Conservation (phyloP, 1,140 invertebrate species). For the Daktulosphaira vitifoliae region DNA sequence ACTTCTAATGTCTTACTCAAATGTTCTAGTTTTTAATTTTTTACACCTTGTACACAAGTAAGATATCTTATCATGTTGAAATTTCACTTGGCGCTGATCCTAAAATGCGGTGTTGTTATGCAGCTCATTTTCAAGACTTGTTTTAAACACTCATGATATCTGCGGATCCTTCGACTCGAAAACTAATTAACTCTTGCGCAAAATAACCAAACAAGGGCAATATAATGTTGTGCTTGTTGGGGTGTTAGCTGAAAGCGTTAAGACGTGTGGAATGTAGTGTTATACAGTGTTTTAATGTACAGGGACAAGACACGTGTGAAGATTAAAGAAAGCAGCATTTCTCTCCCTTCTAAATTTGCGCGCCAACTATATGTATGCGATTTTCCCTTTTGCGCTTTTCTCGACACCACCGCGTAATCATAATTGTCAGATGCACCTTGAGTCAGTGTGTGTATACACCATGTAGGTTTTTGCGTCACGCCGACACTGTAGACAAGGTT, state of each 20-base stretch:
- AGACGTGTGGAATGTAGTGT: conserved; percentile 27
- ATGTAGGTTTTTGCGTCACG: no score
- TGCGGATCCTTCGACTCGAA: conserved; percentile 4
- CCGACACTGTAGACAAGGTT: background rate
- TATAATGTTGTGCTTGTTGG: conserved; percentile 9
- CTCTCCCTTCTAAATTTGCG: background rate
- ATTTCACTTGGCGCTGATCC: no score
- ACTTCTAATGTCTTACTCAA: no score
- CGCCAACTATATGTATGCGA: background rate
- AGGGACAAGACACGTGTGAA: conserved; percentile 27
- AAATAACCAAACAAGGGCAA: conserved; percentile 12
- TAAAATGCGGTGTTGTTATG: no score
- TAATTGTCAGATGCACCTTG: conserved; percentile 28
- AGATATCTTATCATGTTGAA: no score
- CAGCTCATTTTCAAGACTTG: no score
- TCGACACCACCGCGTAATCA: conserved; percentile 20
- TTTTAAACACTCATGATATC: background rate
- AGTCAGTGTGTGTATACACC: no score
- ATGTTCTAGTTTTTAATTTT: no score
- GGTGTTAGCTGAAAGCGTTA: conserved; percentile 4
- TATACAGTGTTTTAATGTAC: conserved; percentile 31
- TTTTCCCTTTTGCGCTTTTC: conserved; percentile 30
- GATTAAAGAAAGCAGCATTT: conserved; percentile 26
- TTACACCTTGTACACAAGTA: no score
- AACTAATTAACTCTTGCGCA: conserved; percentile 18